A percentile compares a stretch with the other conserved stretches of the same genome.
These are phyloP conservation scores for Oceanodroma leucorhoa DNA, from an alignment of 2,797 vertebrate species.

Conservation along the genomic window DNA sequence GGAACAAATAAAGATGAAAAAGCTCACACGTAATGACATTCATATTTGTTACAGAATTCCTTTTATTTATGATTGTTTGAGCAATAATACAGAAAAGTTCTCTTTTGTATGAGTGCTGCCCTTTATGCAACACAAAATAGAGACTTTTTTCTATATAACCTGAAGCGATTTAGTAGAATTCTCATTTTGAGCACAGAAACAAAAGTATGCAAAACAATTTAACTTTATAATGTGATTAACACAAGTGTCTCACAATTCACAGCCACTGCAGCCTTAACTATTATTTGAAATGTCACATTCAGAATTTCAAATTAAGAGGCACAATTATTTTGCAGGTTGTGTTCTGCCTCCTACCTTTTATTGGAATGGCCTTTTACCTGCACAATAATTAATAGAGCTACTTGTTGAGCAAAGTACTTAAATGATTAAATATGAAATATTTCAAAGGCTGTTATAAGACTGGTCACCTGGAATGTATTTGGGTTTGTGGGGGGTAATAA, in stretches of 20 bases:
- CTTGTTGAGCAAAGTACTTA: neutral
- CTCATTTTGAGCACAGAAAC: neutral
- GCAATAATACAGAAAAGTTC: neutral
- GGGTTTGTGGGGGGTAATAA: neutral
- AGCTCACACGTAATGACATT: neutral
- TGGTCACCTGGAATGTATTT: neutral
- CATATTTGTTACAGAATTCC: neutral
- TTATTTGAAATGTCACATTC: neutral
- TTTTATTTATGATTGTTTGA: neutral
- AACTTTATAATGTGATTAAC: neutral
- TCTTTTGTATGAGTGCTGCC: neutral
- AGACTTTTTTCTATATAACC: neutral
- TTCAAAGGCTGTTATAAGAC: neutral
- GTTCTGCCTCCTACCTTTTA: neutral
- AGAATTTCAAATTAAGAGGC: neutral
- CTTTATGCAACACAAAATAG: neutral
- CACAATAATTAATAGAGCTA: neutral
- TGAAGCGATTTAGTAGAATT: neutral
- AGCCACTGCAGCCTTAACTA: neutral
- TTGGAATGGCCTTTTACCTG: neutral
- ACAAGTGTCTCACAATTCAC: neutral
- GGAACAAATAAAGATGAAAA: conserved; percentile 33
- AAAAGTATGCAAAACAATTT: neutral
- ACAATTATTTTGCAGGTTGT: neutral
- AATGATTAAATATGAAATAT: neutral